These are phyloP conservation scores for Conistra vaccinii DNA, from an alignment of 2,888 invertebrate genomes.

Conservation along the genomic window DNA sequence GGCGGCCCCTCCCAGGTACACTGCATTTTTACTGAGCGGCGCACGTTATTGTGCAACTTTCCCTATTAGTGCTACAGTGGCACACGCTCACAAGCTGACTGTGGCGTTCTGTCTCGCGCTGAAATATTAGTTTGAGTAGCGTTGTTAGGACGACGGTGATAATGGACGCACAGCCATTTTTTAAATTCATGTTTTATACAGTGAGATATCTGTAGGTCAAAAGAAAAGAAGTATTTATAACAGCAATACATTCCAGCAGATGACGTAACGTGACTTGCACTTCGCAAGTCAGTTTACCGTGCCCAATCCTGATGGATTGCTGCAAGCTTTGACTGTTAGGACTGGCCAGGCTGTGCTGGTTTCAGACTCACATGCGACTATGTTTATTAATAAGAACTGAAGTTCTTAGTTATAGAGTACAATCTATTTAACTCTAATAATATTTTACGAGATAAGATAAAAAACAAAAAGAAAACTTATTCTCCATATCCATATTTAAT, in stretches of 20 bases:
- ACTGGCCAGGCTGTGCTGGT: background rate
- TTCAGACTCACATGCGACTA: too few relatives aligned
- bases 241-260: background rate
- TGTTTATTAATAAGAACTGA: too few relatives aligned
- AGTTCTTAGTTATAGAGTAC: too few relatives aligned
- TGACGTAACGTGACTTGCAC: background rate
- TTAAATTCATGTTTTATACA: background rate
- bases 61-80: conserved; percentile 45
- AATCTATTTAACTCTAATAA: too few relatives aligned
- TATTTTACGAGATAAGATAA: too few relatives aligned
- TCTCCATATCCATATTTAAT: too few relatives aligned
- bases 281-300: conserved; percentile 8
- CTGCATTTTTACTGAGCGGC: conserved; percentile 45
- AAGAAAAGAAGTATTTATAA: background rate
- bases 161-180: background rate
- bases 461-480: too few relatives aligned
- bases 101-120: conserved; percentile 9
- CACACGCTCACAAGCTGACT: conserved; percentile 3
- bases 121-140: conserved; percentile 22
- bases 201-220: background rate
- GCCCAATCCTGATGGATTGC: conserved; percentile 2
- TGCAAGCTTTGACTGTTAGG: background rate
- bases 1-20: conserved; percentile 4
- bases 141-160: background rate
- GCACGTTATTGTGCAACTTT: conserved; percentile 54